These are phyloP conservation scores for Stomorhina lunata DNA, from an alignment of 2,888 invertebrate species.

Conservation along the genomic window DNA sequence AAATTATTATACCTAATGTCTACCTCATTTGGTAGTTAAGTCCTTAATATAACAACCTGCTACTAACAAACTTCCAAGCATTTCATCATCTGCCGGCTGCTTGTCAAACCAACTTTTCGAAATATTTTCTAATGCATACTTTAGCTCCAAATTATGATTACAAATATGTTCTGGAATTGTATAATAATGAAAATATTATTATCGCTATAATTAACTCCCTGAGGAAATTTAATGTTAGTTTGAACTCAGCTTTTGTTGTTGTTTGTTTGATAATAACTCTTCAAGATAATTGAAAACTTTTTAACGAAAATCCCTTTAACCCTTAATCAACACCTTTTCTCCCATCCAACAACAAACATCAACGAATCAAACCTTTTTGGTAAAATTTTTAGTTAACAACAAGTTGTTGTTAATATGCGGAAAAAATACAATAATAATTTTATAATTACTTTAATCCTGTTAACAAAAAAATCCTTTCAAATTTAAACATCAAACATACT, in stretches of 20 bases:
- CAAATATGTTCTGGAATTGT: neutral
- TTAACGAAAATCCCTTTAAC: neutral
- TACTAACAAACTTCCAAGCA: neutral
- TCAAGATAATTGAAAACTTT: slow-evolving; percentile 40
- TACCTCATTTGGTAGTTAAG: neutral
- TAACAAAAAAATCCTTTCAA: neutral
- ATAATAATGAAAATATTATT: slow-evolving; percentile 45
- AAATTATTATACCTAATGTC: neutral
- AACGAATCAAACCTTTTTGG: neutral
- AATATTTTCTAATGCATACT: slow-evolving; percentile 26
- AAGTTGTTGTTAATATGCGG: slow-evolving; percentile 9
- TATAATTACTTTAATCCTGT: slow-evolving; percentile 58
- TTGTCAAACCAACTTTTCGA: neutral
- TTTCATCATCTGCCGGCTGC: neutral
- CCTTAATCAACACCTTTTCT: slow-evolving; percentile 22
- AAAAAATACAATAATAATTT: slow-evolving; percentile 43
- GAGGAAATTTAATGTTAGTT: slow-evolving; percentile 38
- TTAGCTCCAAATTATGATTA: neutral
- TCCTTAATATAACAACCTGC: slow-evolving; percentile 47
- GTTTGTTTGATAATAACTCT: neutral
- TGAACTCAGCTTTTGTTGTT: slow-evolving; percentile 19
- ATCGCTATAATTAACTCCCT: slow-evolving; percentile 53
- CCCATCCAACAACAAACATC: neutral
- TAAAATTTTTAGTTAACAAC: slow-evolving; percentile 20
- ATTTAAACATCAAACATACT: slow-evolving; percentile 1